Percentiles rank a stretch among this genome's conserved stretches.
phyloP scores from a whole-genome alignment of 2,888 invertebrate species.

The Resseliella maxima region DNA sequence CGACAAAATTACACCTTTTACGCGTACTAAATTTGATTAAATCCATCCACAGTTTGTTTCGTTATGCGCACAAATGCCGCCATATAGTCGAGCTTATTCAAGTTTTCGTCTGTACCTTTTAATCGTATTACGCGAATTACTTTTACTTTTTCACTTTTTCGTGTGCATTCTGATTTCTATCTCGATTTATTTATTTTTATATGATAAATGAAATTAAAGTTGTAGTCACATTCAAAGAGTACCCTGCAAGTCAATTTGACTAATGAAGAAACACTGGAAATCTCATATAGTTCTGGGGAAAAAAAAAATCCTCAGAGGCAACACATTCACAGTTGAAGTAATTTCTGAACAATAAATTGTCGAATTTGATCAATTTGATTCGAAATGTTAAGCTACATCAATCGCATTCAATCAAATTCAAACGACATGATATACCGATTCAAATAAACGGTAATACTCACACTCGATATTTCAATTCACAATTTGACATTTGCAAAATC shows the following conservation, averaged over 20 bases:
- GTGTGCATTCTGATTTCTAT: not conserved
- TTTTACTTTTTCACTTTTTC: not conserved
- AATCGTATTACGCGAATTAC: conserved; percentile 27
- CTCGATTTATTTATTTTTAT: conserved; percentile 14
- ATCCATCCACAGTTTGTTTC: conserved; percentile 12
- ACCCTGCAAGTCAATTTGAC: conserved; percentile 7
- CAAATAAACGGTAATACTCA: not conserved
- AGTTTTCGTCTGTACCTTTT: not conserved
- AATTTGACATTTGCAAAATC: not conserved
- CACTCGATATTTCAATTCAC: not conserved
- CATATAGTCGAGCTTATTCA: not conserved
- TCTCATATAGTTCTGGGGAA: no score
- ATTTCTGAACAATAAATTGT: conserved; percentile 48
- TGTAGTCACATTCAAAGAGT: not conserved
- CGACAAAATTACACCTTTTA: conserved; percentile 34
- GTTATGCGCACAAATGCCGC: not conserved
- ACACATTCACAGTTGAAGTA: no score
- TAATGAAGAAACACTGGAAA: conserved; percentile 42
- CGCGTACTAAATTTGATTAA: conserved; percentile 53
- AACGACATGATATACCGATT: not conserved
- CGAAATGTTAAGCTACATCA: not conserved
- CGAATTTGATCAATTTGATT: conserved; percentile 27
- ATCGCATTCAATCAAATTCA: not conserved
- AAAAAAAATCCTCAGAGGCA: no score
- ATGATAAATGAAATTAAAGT: conserved; percentile 47